phyloP scores from a whole-genome alignment of 1,140 invertebrate species.

The Microplitis mediator region DNA sequence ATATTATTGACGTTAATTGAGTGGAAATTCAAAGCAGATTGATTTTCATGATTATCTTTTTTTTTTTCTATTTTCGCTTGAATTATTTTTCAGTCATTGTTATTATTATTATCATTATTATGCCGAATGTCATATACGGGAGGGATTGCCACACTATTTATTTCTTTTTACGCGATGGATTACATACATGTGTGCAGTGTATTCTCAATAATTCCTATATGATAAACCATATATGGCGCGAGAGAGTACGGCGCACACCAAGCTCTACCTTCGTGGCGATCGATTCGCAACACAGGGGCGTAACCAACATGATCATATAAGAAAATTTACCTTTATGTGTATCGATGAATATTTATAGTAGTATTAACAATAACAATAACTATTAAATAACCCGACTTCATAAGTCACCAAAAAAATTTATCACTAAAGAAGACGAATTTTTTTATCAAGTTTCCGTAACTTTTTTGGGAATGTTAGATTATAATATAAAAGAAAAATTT shows the following conservation, averaged over 20 bases:
- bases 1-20: not conserved
- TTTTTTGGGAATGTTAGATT: too few relatives aligned
- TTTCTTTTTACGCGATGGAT: not conserved
- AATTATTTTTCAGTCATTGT: not conserved
- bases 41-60: not conserved
- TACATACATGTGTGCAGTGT: not conserved
- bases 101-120: too few relatives aligned
- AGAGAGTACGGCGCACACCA: slow-evolving; percentile 21
- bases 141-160: not conserved
- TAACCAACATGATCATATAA: slow-evolving; percentile 32
- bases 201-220: slow-evolving; percentile 15
- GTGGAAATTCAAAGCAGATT: not conserved
- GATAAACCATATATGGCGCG: slow-evolving; percentile 12
- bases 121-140: not conserved
- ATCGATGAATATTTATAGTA: too few relatives aligned
- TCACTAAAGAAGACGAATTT: too few relatives aligned
- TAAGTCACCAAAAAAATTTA: too few relatives aligned
- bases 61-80: not conserved
- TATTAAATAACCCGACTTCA: too few relatives aligned
- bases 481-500: too few relatives aligned
- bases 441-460: too few relatives aligned
- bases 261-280: slow-evolving; percentile 29
- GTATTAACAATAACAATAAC: too few relatives aligned
- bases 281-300: slow-evolving; percentile 37
- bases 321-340: not conserved